phyloP scores from a whole-genome alignment of 2,888 invertebrate genomes.

The Aspidiotus rigidus region DNA sequence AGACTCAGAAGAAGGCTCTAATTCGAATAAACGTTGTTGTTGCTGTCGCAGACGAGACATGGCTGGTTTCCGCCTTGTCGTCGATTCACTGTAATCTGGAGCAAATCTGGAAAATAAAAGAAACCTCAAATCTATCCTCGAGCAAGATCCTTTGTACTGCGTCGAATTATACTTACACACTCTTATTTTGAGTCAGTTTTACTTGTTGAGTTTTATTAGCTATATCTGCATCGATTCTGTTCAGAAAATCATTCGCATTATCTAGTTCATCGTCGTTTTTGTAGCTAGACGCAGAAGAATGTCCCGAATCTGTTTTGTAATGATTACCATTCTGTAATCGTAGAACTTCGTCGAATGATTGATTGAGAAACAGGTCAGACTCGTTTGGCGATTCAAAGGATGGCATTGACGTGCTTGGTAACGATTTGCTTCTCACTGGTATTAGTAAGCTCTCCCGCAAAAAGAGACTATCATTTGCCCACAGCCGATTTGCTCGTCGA shows the following conservation, averaged over 20 bases:
- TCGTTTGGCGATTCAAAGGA: constrained; percentile 41
- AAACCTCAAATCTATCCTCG: not conserved
- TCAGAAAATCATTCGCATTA: constrained; percentile 69
- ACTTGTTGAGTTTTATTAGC: constrained; percentile 76
- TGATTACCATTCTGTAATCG: constrained; percentile 15
- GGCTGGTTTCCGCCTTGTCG: constrained; percentile 34
- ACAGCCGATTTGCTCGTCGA: constrained; percentile 78
- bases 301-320: constrained; percentile 21
- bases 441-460: constrained; percentile 78
- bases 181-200: constrained; percentile 65
- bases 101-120: constrained; percentile 10
- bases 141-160: too few relatives aligned
- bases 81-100: constrained; percentile 15
- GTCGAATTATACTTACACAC: constrained; percentile 59
- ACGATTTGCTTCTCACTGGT: constrained; percentile 49
- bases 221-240: constrained; percentile 72
- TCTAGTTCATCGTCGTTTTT: constrained; percentile 54
- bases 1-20: constrained; percentile 18
- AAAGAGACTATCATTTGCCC: constrained; percentile 88
- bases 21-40: constrained; percentile 43
- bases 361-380: constrained; percentile 43
- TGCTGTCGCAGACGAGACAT: constrained; percentile 40
- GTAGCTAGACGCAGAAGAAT: constrained; percentile 27
- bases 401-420: constrained; percentile 31
- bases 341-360: constrained; percentile 23